Base-by-base conservation (phyloP, 2,888 invertebrate species). In the Leptopilina drosophilae region DNA sequence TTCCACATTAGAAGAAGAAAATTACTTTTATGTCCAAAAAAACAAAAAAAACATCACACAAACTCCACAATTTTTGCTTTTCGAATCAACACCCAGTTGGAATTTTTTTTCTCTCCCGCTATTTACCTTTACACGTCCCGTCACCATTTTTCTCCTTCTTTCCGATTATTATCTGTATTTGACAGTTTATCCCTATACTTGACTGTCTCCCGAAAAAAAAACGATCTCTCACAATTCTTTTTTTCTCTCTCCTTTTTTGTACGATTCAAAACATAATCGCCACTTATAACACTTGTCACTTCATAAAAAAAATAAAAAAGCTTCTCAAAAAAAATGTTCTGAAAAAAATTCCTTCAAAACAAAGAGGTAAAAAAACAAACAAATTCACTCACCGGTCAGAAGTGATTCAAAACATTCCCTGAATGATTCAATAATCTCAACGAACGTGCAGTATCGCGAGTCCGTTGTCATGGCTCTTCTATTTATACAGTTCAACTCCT, bases 321-420 rank as follows among this genome's bases (percentile, higher is more conserved):
- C 26, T 2, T n/a, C 8, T 11, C 56, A 2, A 12, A 12, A 5
- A n/a, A 20, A 20, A 20, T 20, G 20, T 20, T 20, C 1, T 20
- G 20, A 20, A 20, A 20, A 15, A 62, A 33, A 33, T 33, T 33
- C 33, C 33, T 33, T 33, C 4, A 7, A 62, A 62, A 62, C 8
- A 42, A 42, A 8, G 42, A 1, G 5, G 7, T 3, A 33, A 33
- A 33, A n/a, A 20, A 62, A 62, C 20, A 20, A 20, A 20, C 20
- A 62, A 62, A 62, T 42, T 46, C 7, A 84, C 83, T 84, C 81
- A 84, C 82, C 83, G 81, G 81, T 80, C 78, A 82, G 81, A 76
- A 79, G 83, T 69, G 80, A 78, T 77, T 67, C 75, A 77, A 69
- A 77, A 78, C 79, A 77, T 49, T 65, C 62, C 77, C 67, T 73